phyloP scores from a whole-genome alignment of 2,888 invertebrate species.

The Drosophila maculinotata region DNA sequence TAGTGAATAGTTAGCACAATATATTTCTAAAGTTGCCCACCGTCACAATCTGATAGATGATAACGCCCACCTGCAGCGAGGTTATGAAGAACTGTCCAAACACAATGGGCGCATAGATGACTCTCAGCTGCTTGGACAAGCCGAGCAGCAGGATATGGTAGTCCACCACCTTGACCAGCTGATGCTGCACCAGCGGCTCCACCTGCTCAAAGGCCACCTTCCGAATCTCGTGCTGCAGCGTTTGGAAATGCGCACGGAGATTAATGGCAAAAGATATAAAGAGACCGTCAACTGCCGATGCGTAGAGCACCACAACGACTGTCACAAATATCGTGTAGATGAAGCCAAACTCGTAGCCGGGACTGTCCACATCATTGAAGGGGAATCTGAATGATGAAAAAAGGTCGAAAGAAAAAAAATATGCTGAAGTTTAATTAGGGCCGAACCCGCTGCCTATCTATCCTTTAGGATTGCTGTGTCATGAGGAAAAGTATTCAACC shows the following conservation, averaged over 20 bases:
- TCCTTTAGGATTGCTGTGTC: not conserved
- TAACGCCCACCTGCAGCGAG: constrained; percentile 82
- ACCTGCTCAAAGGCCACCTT: constrained; percentile 19
- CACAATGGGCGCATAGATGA: constrained; percentile 80
- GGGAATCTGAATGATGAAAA: constrained; percentile 65
- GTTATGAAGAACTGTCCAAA: constrained; percentile 83
- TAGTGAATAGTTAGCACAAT: not conserved
- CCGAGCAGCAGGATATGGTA: constrained; percentile 76
- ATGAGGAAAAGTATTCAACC: not conserved
- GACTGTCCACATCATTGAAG: constrained; percentile 72
- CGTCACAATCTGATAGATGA: constrained; percentile 82
- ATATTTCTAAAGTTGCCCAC: constrained; percentile 46
- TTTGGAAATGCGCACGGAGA: constrained; percentile 78
- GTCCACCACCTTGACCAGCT: constrained; percentile 59
- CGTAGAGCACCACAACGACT: constrained; percentile 72
- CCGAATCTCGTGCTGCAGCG: constrained; percentile 65
- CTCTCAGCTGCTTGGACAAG: constrained; percentile 65
- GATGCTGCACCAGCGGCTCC: constrained; percentile 25
- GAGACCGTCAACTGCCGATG: constrained; percentile 79
- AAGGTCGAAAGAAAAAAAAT: not conserved
- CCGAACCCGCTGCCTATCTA: not conserved
- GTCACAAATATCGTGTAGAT: constrained; percentile 74
- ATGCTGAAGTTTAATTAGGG: not conserved
- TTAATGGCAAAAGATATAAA: constrained; percentile 82
- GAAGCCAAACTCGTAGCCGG: constrained; percentile 76